Evolutionary conservation across 2,797 vertebrate genomes (phyloP).

Genomic region (Delichon dasypus): DNA sequence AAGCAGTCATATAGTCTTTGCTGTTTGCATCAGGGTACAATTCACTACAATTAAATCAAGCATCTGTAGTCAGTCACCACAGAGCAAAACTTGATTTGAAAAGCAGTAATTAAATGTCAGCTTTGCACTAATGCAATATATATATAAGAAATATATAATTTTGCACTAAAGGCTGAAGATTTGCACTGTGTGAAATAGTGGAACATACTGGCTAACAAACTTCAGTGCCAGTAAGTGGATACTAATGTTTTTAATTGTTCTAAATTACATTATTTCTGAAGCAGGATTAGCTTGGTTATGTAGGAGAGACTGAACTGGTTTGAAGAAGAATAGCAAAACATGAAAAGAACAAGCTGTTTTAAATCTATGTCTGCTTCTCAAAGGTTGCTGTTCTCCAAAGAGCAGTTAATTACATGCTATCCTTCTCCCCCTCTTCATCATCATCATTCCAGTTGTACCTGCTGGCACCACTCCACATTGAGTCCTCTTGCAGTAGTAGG

Average conservation of each 20-base stretch:
- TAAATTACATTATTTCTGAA: conserved; percentile 2
- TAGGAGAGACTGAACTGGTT: neutral
- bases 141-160: neutral
- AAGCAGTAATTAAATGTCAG: neutral
- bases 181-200: neutral
- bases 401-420: neutral
- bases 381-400: neutral
- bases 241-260: conserved; percentile 1
- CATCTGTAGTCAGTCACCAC: neutral
- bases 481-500: neutral
- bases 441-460: neutral
- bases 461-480: neutral
- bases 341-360: conserved; percentile 20
- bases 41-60: neutral
- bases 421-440: neutral
- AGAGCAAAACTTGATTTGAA: neutral
- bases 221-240: neutral
- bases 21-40: neutral
- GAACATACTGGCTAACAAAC: neutral
- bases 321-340: neutral
- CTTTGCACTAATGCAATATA: neutral
- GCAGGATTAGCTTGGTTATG: neutral
- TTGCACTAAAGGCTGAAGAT: neutral
- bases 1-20: neutral
- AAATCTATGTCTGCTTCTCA: neutral